Conservation (phyloP, 2,113 vertebrate species). For the Antigone vipio region DNA sequence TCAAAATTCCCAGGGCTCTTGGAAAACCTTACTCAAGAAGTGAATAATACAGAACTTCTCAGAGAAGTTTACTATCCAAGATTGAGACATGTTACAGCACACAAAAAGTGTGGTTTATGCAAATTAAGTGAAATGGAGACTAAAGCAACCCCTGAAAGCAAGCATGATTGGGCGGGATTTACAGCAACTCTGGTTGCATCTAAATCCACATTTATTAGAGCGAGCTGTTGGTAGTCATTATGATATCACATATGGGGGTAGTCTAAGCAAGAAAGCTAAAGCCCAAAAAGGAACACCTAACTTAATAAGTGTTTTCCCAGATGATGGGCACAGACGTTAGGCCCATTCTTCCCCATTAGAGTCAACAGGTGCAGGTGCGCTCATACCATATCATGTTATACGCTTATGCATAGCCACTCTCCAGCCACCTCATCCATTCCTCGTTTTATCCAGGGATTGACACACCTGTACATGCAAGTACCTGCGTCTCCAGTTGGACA, state of each 20-base stretch:
- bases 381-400: accelerated
- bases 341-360: background rate
- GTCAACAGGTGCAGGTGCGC: background rate
- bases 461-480: background rate
- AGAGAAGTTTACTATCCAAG: background rate
- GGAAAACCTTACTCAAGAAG: background rate
- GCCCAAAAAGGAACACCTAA: background rate
- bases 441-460: background rate
- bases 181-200: background rate
- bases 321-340: background rate
- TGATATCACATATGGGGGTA: background rate
- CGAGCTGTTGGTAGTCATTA: background rate
- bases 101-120: background rate
- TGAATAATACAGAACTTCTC: background rate
- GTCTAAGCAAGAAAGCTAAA: background rate
- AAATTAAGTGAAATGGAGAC: background rate
- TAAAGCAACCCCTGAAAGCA: background rate
- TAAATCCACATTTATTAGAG: background rate
- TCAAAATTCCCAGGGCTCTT: background rate
- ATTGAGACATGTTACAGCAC: background rate
- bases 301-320: background rate
- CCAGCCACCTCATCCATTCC: background rate
- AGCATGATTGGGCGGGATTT: background rate
- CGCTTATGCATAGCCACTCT: background rate
- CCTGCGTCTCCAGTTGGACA: accelerated